A percentile compares a stretch with the other conserved stretches of the same genome.
Conservation (phyloP, 2,888 invertebrate species). For the Ptilodon capucinus region DNA sequence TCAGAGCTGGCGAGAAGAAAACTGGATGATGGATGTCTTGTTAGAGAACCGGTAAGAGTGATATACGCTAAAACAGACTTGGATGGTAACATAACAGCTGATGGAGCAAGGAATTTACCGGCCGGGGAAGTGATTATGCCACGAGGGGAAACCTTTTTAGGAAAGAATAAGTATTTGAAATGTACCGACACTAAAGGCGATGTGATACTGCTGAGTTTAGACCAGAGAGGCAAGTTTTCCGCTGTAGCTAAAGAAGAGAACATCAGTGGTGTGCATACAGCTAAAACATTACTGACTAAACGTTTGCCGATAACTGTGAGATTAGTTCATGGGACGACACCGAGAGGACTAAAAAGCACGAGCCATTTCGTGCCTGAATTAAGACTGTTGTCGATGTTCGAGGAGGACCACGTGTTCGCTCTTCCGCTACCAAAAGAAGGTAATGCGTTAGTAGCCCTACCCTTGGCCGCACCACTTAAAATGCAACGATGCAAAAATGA, state of each 20-base stretch:
- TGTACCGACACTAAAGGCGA: conserved; percentile 94
- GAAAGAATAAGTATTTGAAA: conserved; percentile 91
- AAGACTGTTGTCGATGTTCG: conserved; percentile 91
- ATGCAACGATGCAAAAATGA: conserved; percentile 92
- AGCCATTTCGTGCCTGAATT: conserved; percentile 93
- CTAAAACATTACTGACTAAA: conserved; percentile 93
- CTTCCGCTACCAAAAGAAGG: conserved; percentile 91
- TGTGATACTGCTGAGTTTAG: conserved; percentile 90
- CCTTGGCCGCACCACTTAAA: conserved; percentile 93
- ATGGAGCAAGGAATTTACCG: conserved; percentile 88
- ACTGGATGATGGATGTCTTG: conserved; percentile 88
- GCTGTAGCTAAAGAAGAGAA: conserved; percentile 96
- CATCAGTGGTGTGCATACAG: conserved; percentile 97
- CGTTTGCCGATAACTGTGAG: conserved; percentile 96
- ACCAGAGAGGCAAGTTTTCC: conserved; percentile 95
- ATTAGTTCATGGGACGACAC: conserved; percentile 94
- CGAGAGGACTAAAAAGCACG: conserved; percentile 91
- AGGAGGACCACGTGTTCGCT: conserved; percentile 93
- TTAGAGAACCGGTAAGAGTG: conserved; percentile 89
- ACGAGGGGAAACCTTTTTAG: conserved; percentile 86
- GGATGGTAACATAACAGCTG: conserved; percentile 85
- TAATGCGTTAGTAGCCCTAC: conserved; percentile 90
- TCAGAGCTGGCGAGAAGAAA: conserved; percentile 90
- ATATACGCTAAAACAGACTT: conserved; percentile 84
- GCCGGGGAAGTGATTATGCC: conserved; percentile 93